phyloP scores from a whole-genome alignment of 2,113 vertebrate species.

The Cephalopterus ornatus region DNA sequence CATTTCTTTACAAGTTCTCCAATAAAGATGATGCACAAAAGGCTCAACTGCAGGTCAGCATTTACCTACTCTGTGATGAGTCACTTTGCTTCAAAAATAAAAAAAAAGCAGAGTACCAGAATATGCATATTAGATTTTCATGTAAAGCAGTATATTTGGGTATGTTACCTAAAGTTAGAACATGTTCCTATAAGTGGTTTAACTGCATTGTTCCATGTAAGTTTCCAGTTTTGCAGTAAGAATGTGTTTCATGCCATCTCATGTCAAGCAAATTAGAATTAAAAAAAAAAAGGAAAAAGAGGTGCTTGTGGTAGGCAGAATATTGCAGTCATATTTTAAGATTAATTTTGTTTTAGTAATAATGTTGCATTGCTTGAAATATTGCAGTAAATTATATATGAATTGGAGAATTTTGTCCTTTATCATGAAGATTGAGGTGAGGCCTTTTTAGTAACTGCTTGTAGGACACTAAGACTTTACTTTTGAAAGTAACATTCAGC shows the following conservation, averaged over 20 bases:
- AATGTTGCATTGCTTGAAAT: slow-evolving; percentile 44
- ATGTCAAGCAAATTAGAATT: slow-evolving; percentile 27
- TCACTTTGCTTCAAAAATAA: no score
- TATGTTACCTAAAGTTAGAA: not conserved
- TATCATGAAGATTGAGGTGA: slow-evolving; percentile 43
- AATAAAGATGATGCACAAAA: not conserved
- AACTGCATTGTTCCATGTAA: slow-evolving; percentile 39
- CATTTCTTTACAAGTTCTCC: not conserved
- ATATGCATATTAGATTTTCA: not conserved
- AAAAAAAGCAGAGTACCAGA: not conserved
- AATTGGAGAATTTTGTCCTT: slow-evolving; percentile 40
- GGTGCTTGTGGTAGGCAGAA: slow-evolving; percentile 23
- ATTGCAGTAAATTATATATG: slow-evolving; percentile 36
- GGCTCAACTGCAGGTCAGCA: not conserved
- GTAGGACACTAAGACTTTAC: slow-evolving; percentile 61
- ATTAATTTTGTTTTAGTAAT: slow-evolving; percentile 43
- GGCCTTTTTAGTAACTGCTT: slow-evolving; percentile 61
- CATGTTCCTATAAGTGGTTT: slow-evolving; percentile 56
- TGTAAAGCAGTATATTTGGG: not conserved
- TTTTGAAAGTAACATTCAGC: slow-evolving; percentile 40
- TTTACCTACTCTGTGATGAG: not conserved
- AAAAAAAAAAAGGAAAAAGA: not conserved
- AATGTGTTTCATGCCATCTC: slow-evolving; percentile 45
- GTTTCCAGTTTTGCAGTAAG: slow-evolving; percentile 28
- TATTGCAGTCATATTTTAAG: slow-evolving; percentile 38